A percentile compares a stretch with the other conserved stretches of the same genome.
phyloP scores from a whole-genome alignment of 2,797 vertebrate species.

The Clarias laeviceps region DNA sequence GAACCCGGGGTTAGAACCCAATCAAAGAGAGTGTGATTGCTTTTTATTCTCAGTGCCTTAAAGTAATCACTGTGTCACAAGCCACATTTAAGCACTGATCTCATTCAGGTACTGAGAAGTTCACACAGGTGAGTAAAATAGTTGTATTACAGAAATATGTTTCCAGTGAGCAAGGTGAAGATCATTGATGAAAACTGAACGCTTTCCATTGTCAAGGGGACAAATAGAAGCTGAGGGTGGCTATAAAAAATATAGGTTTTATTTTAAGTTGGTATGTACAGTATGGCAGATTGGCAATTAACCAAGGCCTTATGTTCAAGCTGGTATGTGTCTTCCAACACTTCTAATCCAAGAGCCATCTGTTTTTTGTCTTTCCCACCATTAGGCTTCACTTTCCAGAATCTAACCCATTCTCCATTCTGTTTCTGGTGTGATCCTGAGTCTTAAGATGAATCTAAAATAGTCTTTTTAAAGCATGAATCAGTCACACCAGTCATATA shows the following conservation, averaged over 20 bases:
- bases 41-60: slow-evolving; percentile 9
- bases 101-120: slow-evolving; percentile 17
- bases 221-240: not conserved
- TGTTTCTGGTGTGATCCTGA: too few relatives aligned
- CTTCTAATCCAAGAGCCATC: not conserved
- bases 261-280: not conserved
- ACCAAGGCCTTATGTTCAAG: not conserved
- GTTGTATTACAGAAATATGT: not conserved
- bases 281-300: not conserved
- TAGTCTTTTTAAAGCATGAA: too few relatives aligned
- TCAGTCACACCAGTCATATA: too few relatives aligned
- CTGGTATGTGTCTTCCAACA: slow-evolving; percentile 6
- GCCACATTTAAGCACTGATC: slow-evolving; percentile 3
- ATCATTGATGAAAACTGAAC: too few relatives aligned
- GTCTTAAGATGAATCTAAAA: too few relatives aligned
- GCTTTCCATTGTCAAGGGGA: not conserved
- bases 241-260: not conserved
- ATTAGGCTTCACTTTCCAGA: slow-evolving; percentile 1
- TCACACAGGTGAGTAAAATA: slow-evolving; percentile 25
- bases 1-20: not conserved
- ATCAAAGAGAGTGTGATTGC: not conserved
- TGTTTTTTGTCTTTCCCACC: not conserved
- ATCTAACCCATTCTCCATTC: not conserved
- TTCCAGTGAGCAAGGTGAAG: not conserved
- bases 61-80: not conserved